Evolutionary conservation across 2,113 vertebrate genomes (phyloP), one percentile per base, ranked within the genome.

Genomic region (Ammodytes dubius): DNA sequence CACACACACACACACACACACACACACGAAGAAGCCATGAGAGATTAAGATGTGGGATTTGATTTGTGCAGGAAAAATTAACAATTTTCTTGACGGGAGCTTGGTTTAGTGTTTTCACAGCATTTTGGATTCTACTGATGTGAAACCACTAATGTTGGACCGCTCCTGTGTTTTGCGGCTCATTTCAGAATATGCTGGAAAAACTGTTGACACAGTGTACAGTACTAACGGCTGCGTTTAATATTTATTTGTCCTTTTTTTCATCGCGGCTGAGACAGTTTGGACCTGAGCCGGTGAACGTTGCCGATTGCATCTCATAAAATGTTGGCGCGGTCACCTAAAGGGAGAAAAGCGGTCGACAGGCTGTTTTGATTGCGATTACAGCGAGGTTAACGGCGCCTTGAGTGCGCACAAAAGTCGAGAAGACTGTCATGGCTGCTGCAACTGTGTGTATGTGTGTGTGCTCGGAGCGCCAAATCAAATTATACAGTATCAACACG

Each of bases 401-500:
- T 27, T 46, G 47, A 42, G 49, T 43, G 74, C 11, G 6, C 13
- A 56, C 40, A 43, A 79, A 42, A 39, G 11, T 4, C 15, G 27
- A 35, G 12, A 12, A 58, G 40, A 54, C n/a, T 50, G 49, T 66
- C 58, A 73, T 65, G 74, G 57, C 67, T 54, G 73, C 49, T 65
- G 78, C 65, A 54, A 39, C 61, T 57, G 42, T 56, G 70, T 67
- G n/a, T 72, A 14, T 60, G 35, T 56, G n/a, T 72, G 17, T 60
- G 35, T 56, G 35, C 42, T 83, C 19, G 58, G 43, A 56, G 46
- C 39, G 72, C 83, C 70, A 89, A 82, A 72, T 78, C 61, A 61
- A 76, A 79, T 89, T 70, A 79, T 75, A 84, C 68, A 58, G 12
- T 17, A 70, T 70, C 57, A 79, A 64, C 75, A 46, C 74, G 66